Base-by-base conservation (phyloP, 2,113 vertebrate species). In the Thunnus maccoyii region DNA sequence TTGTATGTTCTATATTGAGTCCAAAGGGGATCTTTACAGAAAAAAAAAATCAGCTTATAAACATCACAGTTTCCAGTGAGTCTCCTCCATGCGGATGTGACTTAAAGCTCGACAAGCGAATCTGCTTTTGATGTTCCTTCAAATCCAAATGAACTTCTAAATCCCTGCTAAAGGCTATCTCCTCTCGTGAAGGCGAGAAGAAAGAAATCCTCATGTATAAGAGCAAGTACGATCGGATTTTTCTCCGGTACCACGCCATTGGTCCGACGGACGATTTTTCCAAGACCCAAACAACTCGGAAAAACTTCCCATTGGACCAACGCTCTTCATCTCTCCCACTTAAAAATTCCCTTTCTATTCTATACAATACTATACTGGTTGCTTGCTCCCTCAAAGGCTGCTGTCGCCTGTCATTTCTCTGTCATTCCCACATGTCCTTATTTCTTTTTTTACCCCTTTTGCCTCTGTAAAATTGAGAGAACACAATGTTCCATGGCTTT, bases 91-190 rank as follows among this genome's bases (percentile, higher is more conserved):
- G 54, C 69, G 51, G 55, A 62, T 58, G 60, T 25, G 75, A 51
- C 67, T 87, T 44, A 10, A 72, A 76, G 62, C 64, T 72, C 7
- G 3, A 76, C 62, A 72, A 79, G 73, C 52, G 4, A 41, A 80
- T 83, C 60, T 47, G 73, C 63, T 72, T 86, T 88, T 91, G 76
- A 90, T 88, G 85, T 89, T 64, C 25, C 71, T 51, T 76, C 61
- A 63, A 76, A 64, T 84, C 65, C 54, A 72, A 72, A 80, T 69
- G 55, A 83, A 87, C 72, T 61, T 67, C 12, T 51, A 73, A 81
- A 68, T 86, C 56, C 65, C 60, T 30, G 74, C 79, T 71, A 64
- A 68, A 2, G 15, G 77, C 79, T 22, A 58, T 76, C 65, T 75
- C 44, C 12, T 17, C 12, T 55, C 2, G 1, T 47, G 70, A 54